Conservation (phyloP, 2,888 invertebrate genomes). For the Cecidostiba fungosa region DNA sequence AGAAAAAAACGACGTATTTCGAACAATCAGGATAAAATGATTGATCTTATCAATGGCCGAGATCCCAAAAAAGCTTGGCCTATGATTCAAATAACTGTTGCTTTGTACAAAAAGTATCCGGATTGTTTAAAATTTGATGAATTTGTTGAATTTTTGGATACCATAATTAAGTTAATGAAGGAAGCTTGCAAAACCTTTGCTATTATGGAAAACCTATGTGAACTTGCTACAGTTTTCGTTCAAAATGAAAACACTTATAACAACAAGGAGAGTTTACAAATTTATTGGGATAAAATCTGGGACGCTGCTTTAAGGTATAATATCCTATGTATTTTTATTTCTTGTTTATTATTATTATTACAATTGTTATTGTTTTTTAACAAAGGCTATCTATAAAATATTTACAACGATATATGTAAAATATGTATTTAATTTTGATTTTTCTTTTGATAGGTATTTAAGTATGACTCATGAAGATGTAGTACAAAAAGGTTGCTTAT, state of each 20-base stretch:
- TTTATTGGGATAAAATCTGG: constrained; percentile 78
- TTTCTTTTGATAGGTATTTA: constrained; percentile 77
- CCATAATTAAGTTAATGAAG: constrained; percentile 74
- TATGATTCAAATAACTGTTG: constrained; percentile 78
- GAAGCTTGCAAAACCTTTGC: constrained; percentile 74
- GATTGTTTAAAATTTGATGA: constrained; percentile 76
- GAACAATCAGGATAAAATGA: constrained; percentile 37
- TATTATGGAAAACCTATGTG: constrained; percentile 76
- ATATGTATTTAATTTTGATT: not conserved
- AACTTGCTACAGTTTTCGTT: constrained; percentile 75
- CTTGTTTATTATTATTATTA: constrained; percentile 10
- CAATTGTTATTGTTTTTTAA: not conserved
- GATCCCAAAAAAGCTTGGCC: constrained; percentile 78
- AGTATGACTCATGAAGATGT: constrained; percentile 80
- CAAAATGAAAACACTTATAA: constrained; percentile 69
- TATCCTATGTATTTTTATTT: constrained; percentile 25
- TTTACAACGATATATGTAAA: not conserved
- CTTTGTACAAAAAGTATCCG: constrained; percentile 79
- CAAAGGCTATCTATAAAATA: not conserved
- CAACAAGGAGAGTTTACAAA: constrained; percentile 66
- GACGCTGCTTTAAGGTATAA: constrained; percentile 78
- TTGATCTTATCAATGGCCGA: constrained; percentile 73
- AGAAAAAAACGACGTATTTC: constrained; percentile 74
- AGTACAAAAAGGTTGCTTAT: constrained; percentile 76
- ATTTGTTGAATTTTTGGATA: constrained; percentile 77